phyloP scores from a whole-genome alignment of 2,113 vertebrate species.

The Hucho hucho region DNA sequence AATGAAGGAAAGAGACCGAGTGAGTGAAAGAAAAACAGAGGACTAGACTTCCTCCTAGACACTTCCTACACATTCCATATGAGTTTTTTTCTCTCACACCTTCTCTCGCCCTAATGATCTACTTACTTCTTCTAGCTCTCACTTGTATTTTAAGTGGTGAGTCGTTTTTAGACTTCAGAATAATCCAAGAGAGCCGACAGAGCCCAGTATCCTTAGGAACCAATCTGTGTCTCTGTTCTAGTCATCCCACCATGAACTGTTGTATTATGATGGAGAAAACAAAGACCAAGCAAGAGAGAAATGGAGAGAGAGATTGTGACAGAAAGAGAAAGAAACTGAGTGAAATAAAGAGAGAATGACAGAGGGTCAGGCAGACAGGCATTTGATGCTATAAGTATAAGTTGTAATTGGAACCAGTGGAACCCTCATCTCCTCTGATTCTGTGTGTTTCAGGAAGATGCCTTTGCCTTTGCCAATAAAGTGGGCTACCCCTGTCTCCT shows the following conservation, averaged over 20 bases:
- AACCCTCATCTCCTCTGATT: neutral
- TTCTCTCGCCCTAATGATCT: too few species aligned
- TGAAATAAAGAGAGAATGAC: constrained; percentile 20
- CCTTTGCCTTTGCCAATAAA: constrained; percentile 82
- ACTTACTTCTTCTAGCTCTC: too few species aligned
- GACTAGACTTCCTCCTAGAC: too few species aligned
- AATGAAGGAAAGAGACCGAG: neutral
- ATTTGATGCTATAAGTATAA: neutral
- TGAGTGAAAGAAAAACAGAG: neutral
- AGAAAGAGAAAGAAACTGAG: constrained; percentile 18
- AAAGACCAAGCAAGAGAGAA: constrained; percentile 22
- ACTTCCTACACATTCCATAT: neutral
- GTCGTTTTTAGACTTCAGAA: neutral
- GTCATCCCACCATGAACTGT: constrained; percentile 49
- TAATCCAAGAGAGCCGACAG: neutral
- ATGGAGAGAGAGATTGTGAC: constrained; percentile 4
- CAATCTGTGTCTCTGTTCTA: constrained; percentile 44
- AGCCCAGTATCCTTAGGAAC: constrained; percentile 24
- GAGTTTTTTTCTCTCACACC: neutral
- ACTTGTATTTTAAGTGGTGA: neutral
- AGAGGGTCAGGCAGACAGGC: neutral
- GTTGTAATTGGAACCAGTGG: neutral
- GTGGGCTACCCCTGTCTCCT: constrained; percentile 91
- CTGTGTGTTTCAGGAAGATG: constrained; percentile 81
- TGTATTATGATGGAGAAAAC: constrained; percentile 44